Conservation (phyloP, 2,113 vertebrate species). For the Maccullochella peelii region DNA sequence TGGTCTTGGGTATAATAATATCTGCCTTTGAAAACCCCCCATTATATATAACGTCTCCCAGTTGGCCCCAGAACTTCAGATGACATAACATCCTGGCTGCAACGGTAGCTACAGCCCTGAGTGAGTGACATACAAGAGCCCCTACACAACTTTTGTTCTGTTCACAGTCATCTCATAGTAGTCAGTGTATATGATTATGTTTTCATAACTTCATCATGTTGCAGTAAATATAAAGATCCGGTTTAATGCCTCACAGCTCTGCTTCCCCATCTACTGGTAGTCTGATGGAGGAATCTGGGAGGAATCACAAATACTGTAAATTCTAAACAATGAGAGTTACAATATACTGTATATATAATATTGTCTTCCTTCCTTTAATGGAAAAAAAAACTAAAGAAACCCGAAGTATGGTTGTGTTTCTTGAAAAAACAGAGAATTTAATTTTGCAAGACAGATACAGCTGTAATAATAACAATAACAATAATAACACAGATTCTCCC, state of each 20-base stretch:
- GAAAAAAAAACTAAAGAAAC: not conserved
- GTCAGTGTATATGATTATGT: not conserved
- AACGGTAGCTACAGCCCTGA: not conserved
- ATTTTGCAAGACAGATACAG: conserved; percentile 26
- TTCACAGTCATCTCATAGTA: not conserved
- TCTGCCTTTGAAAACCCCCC: not conserved
- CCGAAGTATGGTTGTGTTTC: not conserved
- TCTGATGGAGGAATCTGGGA: not conserved
- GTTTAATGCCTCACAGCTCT: conserved; percentile 21
- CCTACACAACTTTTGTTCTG: not conserved
- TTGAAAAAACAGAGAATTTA: not conserved
- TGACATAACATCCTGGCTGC: not conserved
- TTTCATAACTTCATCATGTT: not conserved
- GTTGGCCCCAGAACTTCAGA: not conserved
- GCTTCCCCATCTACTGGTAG: conserved; percentile 50
- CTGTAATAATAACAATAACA: not conserved
- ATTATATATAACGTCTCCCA: too few relatives aligned
- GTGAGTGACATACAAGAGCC: not conserved
- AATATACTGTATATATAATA: not conserved
- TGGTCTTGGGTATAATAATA: not conserved
- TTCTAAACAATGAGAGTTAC: not conserved
- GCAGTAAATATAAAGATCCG: not conserved
- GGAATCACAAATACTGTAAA: not conserved
- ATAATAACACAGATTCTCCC: not conserved
- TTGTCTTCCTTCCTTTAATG: not conserved